Conservation (phyloP, 2,888 invertebrate genomes). For the Philhelius pedissequus region DNA sequence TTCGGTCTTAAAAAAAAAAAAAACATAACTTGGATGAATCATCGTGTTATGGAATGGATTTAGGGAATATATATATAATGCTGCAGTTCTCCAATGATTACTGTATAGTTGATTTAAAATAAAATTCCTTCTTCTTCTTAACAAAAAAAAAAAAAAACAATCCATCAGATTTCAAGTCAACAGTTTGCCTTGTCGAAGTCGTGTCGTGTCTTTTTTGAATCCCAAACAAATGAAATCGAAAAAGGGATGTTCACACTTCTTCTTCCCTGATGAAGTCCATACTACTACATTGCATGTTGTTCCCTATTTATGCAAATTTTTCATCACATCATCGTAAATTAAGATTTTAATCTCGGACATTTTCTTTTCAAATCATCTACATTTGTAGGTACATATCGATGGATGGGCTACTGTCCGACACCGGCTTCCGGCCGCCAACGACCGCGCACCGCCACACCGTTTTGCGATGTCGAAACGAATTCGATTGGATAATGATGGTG, state of each 20-base stretch:
- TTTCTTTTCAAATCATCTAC: conserved; percentile 20
- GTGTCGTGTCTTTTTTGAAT: conserved; percentile 13
- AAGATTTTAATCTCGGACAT: conserved; percentile 61
- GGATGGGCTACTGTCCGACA: conserved; percentile 54
- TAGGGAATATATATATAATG: background rate
- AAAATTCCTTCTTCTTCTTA: background rate
- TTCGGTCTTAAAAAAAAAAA: background rate
- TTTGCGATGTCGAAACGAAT: conserved; percentile 32
- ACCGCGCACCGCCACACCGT: background rate
- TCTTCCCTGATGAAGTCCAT: background rate
- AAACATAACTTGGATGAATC: conserved; percentile 10
- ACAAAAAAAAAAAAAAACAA: conserved; percentile 29
- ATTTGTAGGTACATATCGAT: background rate
- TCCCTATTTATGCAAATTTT: conserved; percentile 50
- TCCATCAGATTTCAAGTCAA: conserved; percentile 27
- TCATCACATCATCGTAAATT: conserved; percentile 64
- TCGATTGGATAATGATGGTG: conserved; percentile 61
- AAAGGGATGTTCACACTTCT: conserved; percentile 47
- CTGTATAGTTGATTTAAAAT: background rate
- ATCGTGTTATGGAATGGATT: background rate
- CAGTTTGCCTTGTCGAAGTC: background rate
- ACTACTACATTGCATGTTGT: conserved; percentile 50
- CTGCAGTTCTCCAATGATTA: conserved; percentile 37
- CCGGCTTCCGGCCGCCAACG: background rate
- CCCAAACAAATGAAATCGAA: background rate